These are phyloP conservation scores for Aplodontia rufa DNA, from an alignment of 2,113 vertebrate species.

Conservation along the genomic window DNA sequence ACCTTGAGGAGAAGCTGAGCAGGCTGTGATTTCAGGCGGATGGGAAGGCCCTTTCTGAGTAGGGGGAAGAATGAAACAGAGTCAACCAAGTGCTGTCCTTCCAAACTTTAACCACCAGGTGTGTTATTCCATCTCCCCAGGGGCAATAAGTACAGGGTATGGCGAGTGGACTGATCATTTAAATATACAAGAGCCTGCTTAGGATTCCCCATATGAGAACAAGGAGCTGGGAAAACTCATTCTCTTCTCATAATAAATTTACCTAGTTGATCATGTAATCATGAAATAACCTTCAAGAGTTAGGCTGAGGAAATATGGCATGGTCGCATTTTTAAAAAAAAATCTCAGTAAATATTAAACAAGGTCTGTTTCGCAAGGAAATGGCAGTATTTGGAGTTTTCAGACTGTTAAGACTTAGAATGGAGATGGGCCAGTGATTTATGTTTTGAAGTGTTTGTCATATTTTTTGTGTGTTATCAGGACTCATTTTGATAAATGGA, in stretches of 20 bases:
- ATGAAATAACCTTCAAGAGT: constrained; percentile 17
- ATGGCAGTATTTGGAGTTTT: not conserved
- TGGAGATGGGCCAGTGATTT: not conserved
- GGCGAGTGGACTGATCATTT: too few relatives aligned
- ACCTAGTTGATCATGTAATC: not conserved
- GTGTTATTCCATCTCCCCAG: not conserved
- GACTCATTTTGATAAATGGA: constrained; percentile 32
- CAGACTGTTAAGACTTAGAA: not conserved
- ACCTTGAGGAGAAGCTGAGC: not conserved
- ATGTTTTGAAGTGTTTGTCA: not conserved
- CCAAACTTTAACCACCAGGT: not conserved
- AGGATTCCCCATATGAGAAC: not conserved
- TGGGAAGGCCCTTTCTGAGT: not conserved
- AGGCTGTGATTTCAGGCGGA: not conserved
- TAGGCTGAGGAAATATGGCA: not conserved
- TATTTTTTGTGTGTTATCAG: constrained; percentile 17
- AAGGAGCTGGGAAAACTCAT: not conserved
- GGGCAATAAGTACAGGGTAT: not conserved
- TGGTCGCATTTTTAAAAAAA: constrained; percentile 2
- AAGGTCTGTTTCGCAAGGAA: not conserved
- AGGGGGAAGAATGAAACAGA: not conserved
- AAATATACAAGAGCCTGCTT: not conserved
- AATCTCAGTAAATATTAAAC: constrained; percentile 7
- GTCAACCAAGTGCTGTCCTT: not conserved
- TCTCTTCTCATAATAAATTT: not conserved